These are phyloP conservation scores for Acrocephalus kingi DNA, from an alignment of 2,113 vertebrate genomes.

Conservation along the genomic window DNA sequence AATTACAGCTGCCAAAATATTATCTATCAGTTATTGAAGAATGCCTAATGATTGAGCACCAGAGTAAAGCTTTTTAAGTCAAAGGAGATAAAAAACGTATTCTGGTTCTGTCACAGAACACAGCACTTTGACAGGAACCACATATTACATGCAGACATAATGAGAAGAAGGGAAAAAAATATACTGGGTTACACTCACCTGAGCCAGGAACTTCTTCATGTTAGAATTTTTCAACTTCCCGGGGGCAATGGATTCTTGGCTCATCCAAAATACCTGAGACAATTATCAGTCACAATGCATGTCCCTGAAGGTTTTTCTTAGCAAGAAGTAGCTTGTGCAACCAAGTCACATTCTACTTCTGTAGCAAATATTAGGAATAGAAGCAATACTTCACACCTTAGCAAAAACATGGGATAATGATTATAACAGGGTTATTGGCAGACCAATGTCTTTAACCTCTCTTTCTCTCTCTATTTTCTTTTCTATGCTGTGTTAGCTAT, in stretches of 20 bases:
- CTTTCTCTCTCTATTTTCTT: neutral
- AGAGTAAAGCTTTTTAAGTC: neutral
- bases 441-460: neutral
- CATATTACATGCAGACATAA: neutral
- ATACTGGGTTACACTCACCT: neutral
- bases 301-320: constrained; percentile 12
- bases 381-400: neutral
- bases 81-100: neutral
- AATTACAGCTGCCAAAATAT: constrained; percentile 7
- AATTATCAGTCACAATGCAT: constrained; percentile 24
- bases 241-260: constrained; percentile 54
- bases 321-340: constrained; percentile 46
- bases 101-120: neutral
- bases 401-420: neutral
- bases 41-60: neutral
- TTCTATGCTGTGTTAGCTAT: neutral
- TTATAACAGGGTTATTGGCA: neutral
- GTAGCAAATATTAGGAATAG: neutral
- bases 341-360: neutral
- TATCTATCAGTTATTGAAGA: constrained; percentile 24
- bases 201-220: neutral
- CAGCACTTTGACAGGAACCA: neutral
- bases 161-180: neutral
- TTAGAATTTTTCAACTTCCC: neutral
- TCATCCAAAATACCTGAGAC: neutral